Percentiles rank a stretch among this genome's conserved stretches.
Conservation (phyloP, 2,113 vertebrate genomes). For the Percina caprodes region DNA sequence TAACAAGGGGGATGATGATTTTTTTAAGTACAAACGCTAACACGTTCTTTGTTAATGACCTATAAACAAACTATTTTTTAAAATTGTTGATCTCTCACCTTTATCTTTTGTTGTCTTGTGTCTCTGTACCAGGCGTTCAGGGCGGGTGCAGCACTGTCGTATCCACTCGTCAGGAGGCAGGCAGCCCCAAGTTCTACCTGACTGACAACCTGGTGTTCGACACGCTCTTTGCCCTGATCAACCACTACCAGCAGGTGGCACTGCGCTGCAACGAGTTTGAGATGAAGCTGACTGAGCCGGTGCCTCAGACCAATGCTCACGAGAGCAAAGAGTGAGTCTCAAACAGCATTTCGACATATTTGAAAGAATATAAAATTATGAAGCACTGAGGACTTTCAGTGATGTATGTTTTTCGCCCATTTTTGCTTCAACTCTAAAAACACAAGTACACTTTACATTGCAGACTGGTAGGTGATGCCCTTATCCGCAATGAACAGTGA, state of each 20-base stretch:
- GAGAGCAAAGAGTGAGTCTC: constrained; percentile 97
- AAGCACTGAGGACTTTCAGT: background rate
- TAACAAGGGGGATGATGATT: background rate
- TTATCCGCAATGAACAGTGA: background rate
- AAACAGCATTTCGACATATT: background rate
- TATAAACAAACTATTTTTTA: background rate
- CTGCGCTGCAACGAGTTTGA: constrained; percentile 99
- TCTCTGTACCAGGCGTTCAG: constrained; percentile 89
- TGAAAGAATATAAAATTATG: background rate
- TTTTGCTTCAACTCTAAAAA: no score
- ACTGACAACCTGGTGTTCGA: constrained; percentile 99
- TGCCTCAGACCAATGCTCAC: constrained; percentile 97
- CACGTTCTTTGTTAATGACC: background rate
- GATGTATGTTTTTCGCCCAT: background rate
- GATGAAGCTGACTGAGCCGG: constrained; percentile 97
- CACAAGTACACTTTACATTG: background rate
- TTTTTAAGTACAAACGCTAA: background rate
- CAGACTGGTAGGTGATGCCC: background rate
- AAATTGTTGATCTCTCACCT: background rate
- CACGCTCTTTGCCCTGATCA: constrained; percentile 97
- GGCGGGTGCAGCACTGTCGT: constrained; percentile 97
- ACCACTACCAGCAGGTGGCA: constrained; percentile 97
- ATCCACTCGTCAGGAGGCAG: constrained; percentile 96
- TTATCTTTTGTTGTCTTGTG: background rate
- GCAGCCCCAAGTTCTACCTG: constrained; percentile 98